These are phyloP conservation scores for Alaudala cheleensis DNA, from an alignment of 2,113 vertebrate species.

Conservation along the genomic window DNA sequence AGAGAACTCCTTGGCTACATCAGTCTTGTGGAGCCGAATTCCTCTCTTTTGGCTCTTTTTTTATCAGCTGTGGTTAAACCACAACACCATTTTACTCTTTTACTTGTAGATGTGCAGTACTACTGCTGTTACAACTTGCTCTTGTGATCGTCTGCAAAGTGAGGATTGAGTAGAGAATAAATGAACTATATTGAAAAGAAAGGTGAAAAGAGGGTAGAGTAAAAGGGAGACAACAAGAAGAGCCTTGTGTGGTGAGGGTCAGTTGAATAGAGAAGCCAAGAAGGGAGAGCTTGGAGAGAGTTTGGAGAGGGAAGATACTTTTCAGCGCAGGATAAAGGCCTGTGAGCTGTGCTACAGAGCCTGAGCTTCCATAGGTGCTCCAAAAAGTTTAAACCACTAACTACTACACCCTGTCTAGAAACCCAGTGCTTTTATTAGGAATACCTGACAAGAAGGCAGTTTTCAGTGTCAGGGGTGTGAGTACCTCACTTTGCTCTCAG, in stretches of 20 bases:
- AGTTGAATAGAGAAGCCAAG: neutral
- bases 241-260: neutral
- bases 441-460: neutral
- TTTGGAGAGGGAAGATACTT: neutral
- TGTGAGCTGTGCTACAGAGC: neutral
- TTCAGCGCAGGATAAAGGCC: neutral
- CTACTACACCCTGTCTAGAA: neutral
- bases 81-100: neutral
- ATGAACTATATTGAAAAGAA: neutral
- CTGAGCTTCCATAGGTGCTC: neutral
- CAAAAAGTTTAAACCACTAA: neutral
- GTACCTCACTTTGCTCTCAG: neutral
- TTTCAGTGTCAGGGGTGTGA: neutral
- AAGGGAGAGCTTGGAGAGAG: neutral
- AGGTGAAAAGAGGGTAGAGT: neutral
- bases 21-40: neutral
- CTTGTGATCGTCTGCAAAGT: neutral
- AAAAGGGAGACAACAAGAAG: neutral
- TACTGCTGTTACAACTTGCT: neutral
- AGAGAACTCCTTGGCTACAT: neutral
- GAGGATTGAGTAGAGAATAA: neutral
- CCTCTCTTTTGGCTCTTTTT: neutral
- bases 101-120: neutral
- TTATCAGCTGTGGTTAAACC: neutral
- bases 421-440: neutral